Evolutionary conservation across 2,888 invertebrate genomes (phyloP).

Genomic region (Sarcophaga carnaria): DNA sequence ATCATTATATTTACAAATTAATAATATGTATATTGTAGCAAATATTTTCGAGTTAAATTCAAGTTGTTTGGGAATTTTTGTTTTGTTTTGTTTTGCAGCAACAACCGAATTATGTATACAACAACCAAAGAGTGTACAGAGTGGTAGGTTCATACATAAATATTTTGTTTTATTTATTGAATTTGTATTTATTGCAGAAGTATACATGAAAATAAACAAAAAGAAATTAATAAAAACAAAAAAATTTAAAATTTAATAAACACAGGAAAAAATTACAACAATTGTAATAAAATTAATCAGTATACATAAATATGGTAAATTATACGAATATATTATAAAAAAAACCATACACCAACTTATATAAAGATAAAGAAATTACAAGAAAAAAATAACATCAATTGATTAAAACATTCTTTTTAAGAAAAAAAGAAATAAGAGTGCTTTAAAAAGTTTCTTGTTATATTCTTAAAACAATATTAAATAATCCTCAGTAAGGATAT

Average conservation of each 20-base stretch:
- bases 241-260: constrained; percentile 36
- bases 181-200: constrained; percentile 66
- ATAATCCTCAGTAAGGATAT: no score
- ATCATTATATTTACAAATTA: constrained; percentile 59
- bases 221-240: constrained; percentile 41
- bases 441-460: no score
- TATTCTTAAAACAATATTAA: no score
- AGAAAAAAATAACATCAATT: no score
- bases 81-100: constrained; percentile 48
- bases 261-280: background rate
- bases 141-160: constrained; percentile 20
- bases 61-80: background rate
- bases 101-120: constrained; percentile 63
- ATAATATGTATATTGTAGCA: constrained; percentile 34
- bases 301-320: constrained; percentile 5
- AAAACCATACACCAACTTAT: background rate
- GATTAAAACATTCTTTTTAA: no score
- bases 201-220: constrained; percentile 71
- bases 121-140: constrained; percentile 57
- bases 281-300: constrained; percentile 22
- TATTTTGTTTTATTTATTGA: constrained; percentile 29
- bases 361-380: no score
- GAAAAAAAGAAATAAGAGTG: no score
- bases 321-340: background rate
- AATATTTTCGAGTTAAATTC: constrained; percentile 14